These are phyloP conservation scores for Enteromius radiatus DNA, from an alignment of 2,797 vertebrate genomes.

Conservation along the genomic window DNA sequence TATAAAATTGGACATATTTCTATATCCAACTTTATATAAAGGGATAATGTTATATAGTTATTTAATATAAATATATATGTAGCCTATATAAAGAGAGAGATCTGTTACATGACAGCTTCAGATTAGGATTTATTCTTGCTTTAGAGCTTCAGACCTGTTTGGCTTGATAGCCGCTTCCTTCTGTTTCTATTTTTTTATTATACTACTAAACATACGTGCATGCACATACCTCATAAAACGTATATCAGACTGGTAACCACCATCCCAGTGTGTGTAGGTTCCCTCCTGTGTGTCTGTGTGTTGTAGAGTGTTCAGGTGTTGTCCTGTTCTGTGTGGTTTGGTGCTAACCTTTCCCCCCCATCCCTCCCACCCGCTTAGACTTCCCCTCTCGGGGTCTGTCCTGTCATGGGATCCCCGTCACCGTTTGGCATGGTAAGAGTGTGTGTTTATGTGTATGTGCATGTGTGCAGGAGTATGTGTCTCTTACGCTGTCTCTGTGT, in stretches of 20 bases:
- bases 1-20: neutral
- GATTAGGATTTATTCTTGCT: neutral
- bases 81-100: neutral
- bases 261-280: neutral
- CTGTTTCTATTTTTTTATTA: neutral
- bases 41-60: neutral
- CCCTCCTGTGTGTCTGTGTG: constrained; percentile 19
- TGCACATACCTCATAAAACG: neutral
- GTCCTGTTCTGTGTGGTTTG: constrained; percentile 52
- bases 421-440: constrained; percentile 92
- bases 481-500: constrained; percentile 56
- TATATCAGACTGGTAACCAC: neutral
- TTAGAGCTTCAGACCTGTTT: neutral
- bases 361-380: constrained; percentile 73
- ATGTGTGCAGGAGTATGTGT: neutral
- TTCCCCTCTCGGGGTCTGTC: constrained; percentile 75
- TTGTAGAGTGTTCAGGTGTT: constrained; percentile 31
- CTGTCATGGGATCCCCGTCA: constrained; percentile 84
- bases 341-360: constrained; percentile 67
- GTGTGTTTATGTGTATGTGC: constrained; percentile 32
- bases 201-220: constrained; percentile 6
- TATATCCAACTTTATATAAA: neutral
- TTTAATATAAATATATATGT: neutral
- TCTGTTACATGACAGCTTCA: neutral
- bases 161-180: constrained; percentile 8